Evolutionary conservation across 2,113 vertebrate genomes (phyloP).

Genomic region (Seriola quinqueradiata): DNA sequence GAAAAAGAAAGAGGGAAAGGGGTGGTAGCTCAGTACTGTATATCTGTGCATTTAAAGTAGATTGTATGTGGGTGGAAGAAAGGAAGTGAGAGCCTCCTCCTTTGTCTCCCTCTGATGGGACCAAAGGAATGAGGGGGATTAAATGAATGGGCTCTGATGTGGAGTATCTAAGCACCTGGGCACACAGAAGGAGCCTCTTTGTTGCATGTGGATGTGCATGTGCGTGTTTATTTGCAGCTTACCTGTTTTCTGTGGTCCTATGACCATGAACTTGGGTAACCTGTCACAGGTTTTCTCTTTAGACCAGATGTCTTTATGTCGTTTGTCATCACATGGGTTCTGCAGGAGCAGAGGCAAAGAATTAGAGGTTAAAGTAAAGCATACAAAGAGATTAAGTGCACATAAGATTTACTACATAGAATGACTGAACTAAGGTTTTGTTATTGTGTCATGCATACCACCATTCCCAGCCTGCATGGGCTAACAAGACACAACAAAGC

Average conservation of each 20-base stretch:
- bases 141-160: slow-evolving; percentile 68
- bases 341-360: slow-evolving; percentile 65
- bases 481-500: not conserved
- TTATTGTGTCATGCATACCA: slow-evolving; percentile 1
- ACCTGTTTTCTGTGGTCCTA: slow-evolving; percentile 98
- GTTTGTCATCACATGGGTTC: slow-evolving; percentile 98
- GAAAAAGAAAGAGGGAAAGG: slow-evolving; percentile 24
- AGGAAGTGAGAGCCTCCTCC: slow-evolving; percentile 48
- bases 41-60: slow-evolving; percentile 54
- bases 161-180: slow-evolving; percentile 58
- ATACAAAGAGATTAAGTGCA: slow-evolving; percentile 21
- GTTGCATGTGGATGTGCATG: slow-evolving; percentile 33
- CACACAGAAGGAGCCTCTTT: slow-evolving; percentile 50
- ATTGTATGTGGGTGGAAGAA: slow-evolving; percentile 64
- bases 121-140: slow-evolving; percentile 59
- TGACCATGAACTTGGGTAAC: slow-evolving; percentile 95
- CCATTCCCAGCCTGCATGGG: not conserved
- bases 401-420: slow-evolving; percentile 11
- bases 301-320: slow-evolving; percentile 99
- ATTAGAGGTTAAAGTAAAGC: slow-evolving; percentile 24
- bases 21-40: slow-evolving; percentile 29
- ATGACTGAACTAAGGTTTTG: not conserved
- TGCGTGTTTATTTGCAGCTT: slow-evolving; percentile 40
- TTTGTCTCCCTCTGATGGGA: slow-evolving; percentile 65
- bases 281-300: slow-evolving; percentile 99